These are phyloP conservation scores for Cyanoliseus patagonus DNA, from an alignment of 2,113 vertebrate species.

Conservation along the genomic window DNA sequence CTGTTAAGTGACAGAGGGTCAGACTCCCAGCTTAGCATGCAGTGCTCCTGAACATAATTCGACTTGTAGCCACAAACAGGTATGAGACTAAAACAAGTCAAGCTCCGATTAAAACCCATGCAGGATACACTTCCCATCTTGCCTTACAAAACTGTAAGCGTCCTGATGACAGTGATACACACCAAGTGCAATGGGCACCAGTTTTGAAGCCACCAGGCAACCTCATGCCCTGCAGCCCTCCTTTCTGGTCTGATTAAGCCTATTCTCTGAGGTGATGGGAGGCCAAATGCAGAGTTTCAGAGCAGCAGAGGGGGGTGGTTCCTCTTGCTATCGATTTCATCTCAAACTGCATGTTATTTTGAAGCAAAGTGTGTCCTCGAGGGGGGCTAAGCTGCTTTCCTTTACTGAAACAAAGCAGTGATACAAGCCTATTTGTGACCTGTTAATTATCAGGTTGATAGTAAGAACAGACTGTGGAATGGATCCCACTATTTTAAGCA, in stretches of 20 bases:
- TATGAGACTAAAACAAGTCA: neutral
- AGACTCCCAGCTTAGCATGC: neutral
- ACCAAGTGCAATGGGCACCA: neutral
- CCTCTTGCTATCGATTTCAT: neutral
- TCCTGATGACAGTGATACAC: neutral
- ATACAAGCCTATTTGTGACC: neutral
- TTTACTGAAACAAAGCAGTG: neutral
- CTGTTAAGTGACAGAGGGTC: neutral
- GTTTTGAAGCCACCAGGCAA: neutral
- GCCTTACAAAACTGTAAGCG: neutral
- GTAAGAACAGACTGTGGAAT: neutral
- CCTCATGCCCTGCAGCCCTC: neutral
- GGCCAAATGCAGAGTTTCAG: neutral
- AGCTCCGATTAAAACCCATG: neutral
- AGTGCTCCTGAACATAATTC: neutral
- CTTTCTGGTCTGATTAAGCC: neutral
- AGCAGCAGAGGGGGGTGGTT: neutral
- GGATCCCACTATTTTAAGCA: conserved; percentile 22
- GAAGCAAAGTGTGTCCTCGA: neutral
- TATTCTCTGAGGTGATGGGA: neutral
- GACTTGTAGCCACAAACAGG: neutral
- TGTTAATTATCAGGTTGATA: conserved; percentile 38
- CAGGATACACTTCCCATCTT: neutral
- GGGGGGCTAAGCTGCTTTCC: neutral
- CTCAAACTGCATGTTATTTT: neutral